Percentiles rank a stretch among this genome's conserved stretches.
Evolutionary conservation across 2,113 vertebrate genomes (phyloP).

Genomic region (Pluvialis apricaria): DNA sequence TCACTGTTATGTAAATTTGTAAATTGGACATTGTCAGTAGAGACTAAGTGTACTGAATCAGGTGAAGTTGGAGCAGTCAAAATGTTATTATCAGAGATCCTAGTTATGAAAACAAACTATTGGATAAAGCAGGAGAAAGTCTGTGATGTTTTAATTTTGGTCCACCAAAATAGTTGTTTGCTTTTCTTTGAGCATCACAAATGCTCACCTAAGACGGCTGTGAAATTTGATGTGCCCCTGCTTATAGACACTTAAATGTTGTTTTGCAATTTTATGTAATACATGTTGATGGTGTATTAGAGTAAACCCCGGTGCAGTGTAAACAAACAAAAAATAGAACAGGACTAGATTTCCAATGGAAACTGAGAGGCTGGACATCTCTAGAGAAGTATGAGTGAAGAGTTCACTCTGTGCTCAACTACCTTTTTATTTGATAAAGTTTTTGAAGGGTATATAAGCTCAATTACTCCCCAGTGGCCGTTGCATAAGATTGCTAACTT

Average conservation of each 20-base stretch:
- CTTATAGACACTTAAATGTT: not conserved
- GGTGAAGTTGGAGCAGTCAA: not conserved
- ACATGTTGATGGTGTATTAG: not conserved
- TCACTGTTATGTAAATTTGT: not conserved
- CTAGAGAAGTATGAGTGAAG: not conserved
- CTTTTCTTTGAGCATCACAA: not conserved
- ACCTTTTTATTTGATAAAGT: not conserved
- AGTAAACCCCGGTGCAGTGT: not conserved
- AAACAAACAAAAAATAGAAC: not conserved
- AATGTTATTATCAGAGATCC: not conserved
- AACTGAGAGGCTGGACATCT: not conserved
- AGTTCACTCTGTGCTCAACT: not conserved
- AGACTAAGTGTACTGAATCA: not conserved
- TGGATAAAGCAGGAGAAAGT: not conserved
- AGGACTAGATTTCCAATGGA: not conserved
- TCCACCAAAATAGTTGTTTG: not conserved
- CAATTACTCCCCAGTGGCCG: not conserved
- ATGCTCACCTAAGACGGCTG: not conserved
- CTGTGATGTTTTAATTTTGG: not conserved
- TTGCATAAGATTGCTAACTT: not conserved
- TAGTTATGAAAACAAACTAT: not conserved
- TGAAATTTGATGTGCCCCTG: not conserved
- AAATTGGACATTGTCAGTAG: not conserved
- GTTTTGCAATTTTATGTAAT: not conserved
- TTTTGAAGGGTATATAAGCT: not conserved